Base-by-base conservation (phyloP, 2,113 vertebrate species). In the Colossoma macropomum region DNA sequence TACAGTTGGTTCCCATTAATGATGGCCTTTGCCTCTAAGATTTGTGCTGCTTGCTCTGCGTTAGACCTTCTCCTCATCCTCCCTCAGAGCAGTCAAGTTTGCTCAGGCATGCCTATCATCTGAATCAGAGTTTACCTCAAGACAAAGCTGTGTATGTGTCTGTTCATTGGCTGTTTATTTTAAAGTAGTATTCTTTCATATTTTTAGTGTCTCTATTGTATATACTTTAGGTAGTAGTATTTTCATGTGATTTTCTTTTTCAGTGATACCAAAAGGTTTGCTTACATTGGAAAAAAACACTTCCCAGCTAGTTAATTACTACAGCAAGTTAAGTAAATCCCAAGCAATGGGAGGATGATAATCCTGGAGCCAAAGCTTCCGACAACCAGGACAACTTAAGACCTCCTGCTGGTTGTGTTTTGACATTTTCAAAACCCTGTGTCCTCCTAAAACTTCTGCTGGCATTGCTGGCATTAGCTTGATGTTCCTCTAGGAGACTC, bases 391-490 rank as follows among this genome's bases (percentile, higher is more conserved):
- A 48, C 60, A 74, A 30, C 16, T 38, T 48, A 30, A 72, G 28
- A 48, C 75, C 52, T 34, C 9, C 34, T 38, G 54, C 82, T 63
- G 41, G 45, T 68, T 62, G 68, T 76, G 41, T 76, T 85, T 80
- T 75, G 52, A 85, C 52, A 62, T 84, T 80, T 48, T 75, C 32
- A 75, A 54, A 32, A 54, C 13, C 27, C 74, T 75, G 1, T 75
- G 78, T 27, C 48, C 52, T 69, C 41, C 23, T 54, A 70, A 50
- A 80, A 27, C 34, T 60, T 75, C 62, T 59, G 73, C 19, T 75
- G 70, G 62, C 77, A 75, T 75, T 27, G 54, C 65, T 75, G 52
- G 52, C 50, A 75, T 74, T 50, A 80, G 62, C 32, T 56, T 50
- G 62, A 21, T 80, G 10, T 85, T 76, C 54, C 34, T 85, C 72